Percentiles rank a stretch among this genome's conserved stretches.
Conservation (phyloP, 2,797 vertebrate genomes). For the Phoxinus dragarum region DNA sequence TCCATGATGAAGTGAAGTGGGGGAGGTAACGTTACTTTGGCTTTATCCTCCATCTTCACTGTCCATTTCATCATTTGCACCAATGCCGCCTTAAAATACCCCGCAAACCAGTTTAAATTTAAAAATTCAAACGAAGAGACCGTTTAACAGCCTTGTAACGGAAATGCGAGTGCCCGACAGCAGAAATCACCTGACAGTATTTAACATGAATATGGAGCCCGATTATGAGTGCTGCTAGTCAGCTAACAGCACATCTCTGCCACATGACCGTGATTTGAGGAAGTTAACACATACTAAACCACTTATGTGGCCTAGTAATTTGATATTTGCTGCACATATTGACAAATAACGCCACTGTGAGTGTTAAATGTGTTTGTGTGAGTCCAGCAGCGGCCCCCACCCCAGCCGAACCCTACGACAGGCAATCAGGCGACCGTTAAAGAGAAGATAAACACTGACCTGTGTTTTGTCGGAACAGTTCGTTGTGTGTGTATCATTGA, state of each 20-base stretch:
- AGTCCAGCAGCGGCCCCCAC: conserved; percentile 26
- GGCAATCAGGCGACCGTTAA: conserved; percentile 60
- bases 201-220: conserved; percentile 9
- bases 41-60: conserved; percentile 73
- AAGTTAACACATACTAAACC: conserved; percentile 23
- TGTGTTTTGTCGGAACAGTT: conserved; percentile 77
- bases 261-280: conserved; percentile 58
- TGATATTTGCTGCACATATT: neutral
- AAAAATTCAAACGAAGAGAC: neutral
- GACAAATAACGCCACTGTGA: neutral
- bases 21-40: conserved; percentile 64
- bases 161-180: neutral
- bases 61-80: conserved; percentile 60
- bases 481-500: conserved; percentile 82
- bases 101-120: neutral
- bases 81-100: neutral
- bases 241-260: conserved; percentile 33
- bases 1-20: conserved; percentile 60
- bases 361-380: conserved; percentile 56
- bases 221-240: conserved; percentile 26
- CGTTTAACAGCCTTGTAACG: neutral
- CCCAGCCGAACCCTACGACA: conserved; percentile 38
- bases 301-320: neutral
- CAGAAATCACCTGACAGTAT: conserved; percentile 1
- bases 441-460: conserved; percentile 71